Base-by-base conservation (phyloP, 2,888 invertebrate genomes). In the Suillia variegata region DNA sequence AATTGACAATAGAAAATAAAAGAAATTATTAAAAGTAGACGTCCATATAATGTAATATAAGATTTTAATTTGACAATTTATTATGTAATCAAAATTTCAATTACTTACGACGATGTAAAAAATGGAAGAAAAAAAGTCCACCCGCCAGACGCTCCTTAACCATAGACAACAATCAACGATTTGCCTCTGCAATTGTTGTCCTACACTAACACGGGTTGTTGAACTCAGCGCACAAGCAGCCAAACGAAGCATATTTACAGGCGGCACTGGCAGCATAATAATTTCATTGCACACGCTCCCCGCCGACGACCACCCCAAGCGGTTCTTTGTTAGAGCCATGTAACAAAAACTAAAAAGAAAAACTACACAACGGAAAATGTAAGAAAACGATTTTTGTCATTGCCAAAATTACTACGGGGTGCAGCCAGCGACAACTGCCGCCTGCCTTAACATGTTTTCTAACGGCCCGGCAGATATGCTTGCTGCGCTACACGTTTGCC, bases 361-460 rank as follows among this genome's bases (percentile, higher is more conserved):
- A n/a, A n/a, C n/a, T n/a, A 4, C 15, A n/a, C 15, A 26, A 26
- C n/a, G n/a, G n/a, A n/a, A n/a, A n/a, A n/a, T n/a, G n/a, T n/a
- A n/a, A n/a, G n/a, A n/a, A 18, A 52, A 52, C 52, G 38, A n/a
- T 26, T 34, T 15, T 48, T 54, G 58, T 48, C 62, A 62, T 64
- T 62, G 62, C 62, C 64, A 60, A 64, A 64, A 62, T 56, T 62
- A 62, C 64, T 59, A 62, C 15, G 45, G 10, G 26, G n/a, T n/a
- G n/a, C n/a, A n/a, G n/a, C n/a, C n/a, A n/a, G n/a, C n/a, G n/a
- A n/a, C n/a, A n/a, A n/a, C n/a, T n/a, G n/a, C n/a, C n/a, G n/a
- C n/a, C n/a, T n/a, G n/a, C n/a, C n/a, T n/a, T n/a, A n/a, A n/a
- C n/a, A 45, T 17, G 33, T 26, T 12, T 48, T 55, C 31, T n/a